Evolutionary conservation across 2,113 vertebrate species (phyloP).

Genomic region (Strix uralensis): DNA sequence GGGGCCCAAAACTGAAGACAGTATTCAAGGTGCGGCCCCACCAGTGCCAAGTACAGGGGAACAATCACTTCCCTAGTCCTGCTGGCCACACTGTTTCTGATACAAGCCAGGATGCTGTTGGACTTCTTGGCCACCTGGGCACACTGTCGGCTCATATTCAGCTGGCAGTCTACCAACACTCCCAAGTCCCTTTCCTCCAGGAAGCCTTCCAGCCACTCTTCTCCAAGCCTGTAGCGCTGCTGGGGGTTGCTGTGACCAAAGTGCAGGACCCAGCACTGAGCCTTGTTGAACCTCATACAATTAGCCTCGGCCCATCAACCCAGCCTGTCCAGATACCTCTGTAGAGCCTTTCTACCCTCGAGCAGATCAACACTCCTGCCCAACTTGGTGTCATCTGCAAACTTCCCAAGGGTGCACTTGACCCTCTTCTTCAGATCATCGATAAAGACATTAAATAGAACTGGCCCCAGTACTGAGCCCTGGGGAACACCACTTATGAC

Average conservation of each 20-base stretch:
- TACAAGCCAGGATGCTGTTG: neutral
- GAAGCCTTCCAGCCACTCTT: neutral
- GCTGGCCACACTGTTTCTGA: neutral
- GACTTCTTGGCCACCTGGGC: neutral
- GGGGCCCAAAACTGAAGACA: neutral
- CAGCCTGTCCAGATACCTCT: neutral
- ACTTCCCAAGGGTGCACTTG: neutral
- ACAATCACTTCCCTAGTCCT: neutral
- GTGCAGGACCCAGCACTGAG: too few relatives aligned
- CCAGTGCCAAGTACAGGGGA: rapidly evolving
- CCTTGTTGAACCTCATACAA: too few relatives aligned
- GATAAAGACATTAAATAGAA: neutral
- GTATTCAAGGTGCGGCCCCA: rapidly evolving
- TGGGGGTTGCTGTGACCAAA: too few relatives aligned
- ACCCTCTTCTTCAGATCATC: neutral
- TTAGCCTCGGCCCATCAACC: neutral
- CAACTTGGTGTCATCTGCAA: neutral
- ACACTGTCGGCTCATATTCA: neutral
- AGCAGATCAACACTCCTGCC: neutral
- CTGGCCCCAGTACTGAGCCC: neutral
- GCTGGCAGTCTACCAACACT: rapidly evolving
- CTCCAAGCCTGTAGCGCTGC: neutral
- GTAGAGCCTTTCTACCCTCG: neutral
- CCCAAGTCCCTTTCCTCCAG: neutral
- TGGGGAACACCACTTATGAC: neutral